phyloP scores from a whole-genome alignment of 1,140 invertebrate species.

The Bombus sibiricus region DNA sequence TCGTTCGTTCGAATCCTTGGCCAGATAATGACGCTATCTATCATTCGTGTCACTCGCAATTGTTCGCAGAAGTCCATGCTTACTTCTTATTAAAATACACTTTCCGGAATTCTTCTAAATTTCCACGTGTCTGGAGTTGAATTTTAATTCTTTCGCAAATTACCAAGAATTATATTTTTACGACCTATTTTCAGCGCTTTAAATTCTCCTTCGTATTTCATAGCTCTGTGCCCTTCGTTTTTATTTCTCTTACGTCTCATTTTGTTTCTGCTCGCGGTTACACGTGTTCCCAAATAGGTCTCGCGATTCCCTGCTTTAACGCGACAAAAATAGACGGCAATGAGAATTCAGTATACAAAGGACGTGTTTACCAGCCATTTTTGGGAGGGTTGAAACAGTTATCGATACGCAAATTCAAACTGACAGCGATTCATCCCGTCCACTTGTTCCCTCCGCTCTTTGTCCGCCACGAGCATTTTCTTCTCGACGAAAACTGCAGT shows the following conservation, averaged over 20 bases:
- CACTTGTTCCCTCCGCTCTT: background rate
- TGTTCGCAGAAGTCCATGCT: background rate
- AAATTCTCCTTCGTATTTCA: background rate
- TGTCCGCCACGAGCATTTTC: background rate
- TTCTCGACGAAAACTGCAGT: background rate
- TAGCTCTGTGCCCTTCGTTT: background rate
- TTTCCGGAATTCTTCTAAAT: background rate
- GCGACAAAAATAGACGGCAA: background rate
- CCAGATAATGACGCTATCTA: too few relatives aligned
- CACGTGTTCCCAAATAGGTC: background rate
- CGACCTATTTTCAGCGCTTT: background rate
- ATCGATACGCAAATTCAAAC: slow-evolving; percentile 19
- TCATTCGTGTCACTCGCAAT: background rate
- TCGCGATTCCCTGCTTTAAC: background rate
- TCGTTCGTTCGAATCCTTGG: too few relatives aligned
- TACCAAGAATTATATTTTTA: background rate
- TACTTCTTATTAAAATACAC: background rate
- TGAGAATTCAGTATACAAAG: background rate
- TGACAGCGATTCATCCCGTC: background rate
- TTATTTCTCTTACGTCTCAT: background rate
- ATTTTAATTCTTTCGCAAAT: background rate
- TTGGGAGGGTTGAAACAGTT: background rate
- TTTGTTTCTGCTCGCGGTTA: background rate
- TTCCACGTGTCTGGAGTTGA: background rate
- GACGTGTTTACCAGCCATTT: background rate